Percentiles rank a stretch among this genome's conserved stretches.
Conservation (phyloP, 1,140 invertebrate species). For the Choristoneura fumiferana region DNA sequence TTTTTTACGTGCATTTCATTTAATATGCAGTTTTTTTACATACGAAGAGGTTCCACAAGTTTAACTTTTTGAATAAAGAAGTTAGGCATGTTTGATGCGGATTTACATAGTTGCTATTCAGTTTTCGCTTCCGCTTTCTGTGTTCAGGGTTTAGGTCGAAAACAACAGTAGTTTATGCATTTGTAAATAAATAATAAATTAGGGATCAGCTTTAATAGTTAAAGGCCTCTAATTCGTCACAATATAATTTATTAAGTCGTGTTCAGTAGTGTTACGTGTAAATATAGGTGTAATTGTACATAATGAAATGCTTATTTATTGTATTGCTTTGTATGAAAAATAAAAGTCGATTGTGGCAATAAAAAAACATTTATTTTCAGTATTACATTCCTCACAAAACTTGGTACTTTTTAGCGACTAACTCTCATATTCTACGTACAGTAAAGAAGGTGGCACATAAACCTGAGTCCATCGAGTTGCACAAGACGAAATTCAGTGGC, state of each 20-base stretch:
- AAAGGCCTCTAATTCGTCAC: constrained; percentile 32
- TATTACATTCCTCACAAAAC: constrained; percentile 33
- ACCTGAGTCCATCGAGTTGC: too few relatives aligned
- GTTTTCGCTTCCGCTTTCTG: too few relatives aligned
- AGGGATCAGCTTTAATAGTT: constrained; percentile 61
- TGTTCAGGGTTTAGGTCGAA: too few relatives aligned
- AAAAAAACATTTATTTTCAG: constrained; percentile 61
- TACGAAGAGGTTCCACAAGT: too few relatives aligned
- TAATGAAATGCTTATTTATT: constrained; percentile 57
- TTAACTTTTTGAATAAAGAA: too few relatives aligned
- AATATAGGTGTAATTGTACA: constrained; percentile 23
- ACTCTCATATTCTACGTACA: too few relatives aligned
- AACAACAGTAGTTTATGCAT: constrained; percentile 1
- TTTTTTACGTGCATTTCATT: too few relatives aligned
- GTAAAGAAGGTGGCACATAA: too few relatives aligned
- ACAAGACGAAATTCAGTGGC: too few relatives aligned
- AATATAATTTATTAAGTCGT: constrained; percentile 37
- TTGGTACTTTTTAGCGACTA: constrained; percentile 10
- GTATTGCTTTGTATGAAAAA: constrained; percentile 49
- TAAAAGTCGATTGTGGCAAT: constrained; percentile 66
- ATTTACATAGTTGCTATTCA: too few relatives aligned
- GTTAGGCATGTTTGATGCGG: too few relatives aligned
- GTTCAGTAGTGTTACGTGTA: constrained; percentile 50
- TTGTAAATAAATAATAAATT: constrained; percentile 37
- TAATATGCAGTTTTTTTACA: too few relatives aligned